Percentiles rank a stretch among this genome's conserved stretches.
Evolutionary conservation across 2,797 vertebrate species (phyloP).

Genomic region (Ficedula albicollis): DNA sequence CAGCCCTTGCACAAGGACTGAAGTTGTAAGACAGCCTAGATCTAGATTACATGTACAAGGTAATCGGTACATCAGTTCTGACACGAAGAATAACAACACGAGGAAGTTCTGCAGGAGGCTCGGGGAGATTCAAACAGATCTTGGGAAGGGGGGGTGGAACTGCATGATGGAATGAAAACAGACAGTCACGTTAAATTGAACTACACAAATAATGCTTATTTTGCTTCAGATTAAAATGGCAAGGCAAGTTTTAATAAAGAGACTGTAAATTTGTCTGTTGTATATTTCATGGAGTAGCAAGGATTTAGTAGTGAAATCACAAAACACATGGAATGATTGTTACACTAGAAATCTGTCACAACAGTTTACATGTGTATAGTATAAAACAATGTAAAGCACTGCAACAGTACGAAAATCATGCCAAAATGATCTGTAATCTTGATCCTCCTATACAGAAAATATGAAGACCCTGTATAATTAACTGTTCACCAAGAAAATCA

Average conservation of each 20-base stretch:
- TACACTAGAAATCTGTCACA: not conserved
- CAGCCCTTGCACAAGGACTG: not conserved
- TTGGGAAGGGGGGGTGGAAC: not conserved
- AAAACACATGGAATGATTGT: not conserved
- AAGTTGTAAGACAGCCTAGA: not conserved
- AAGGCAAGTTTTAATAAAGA: not conserved
- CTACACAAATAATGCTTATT: not conserved
- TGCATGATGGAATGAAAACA: not conserved
- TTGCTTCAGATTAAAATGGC: constrained; percentile 11
- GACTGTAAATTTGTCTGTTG: not conserved
- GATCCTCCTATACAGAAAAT: not conserved
- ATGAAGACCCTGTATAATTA: not conserved
- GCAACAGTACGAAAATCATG: not conserved
- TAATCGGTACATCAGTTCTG: not conserved
- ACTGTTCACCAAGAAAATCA: not conserved
- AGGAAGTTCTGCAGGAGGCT: not conserved
- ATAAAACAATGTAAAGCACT: not conserved
- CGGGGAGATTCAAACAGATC: not conserved
- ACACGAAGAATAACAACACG: not conserved
- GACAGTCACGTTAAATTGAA: not conserved
- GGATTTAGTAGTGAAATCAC: not conserved
- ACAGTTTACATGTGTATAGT: not conserved
- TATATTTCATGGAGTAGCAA: not conserved
- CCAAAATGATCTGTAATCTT: not conserved
- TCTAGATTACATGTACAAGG: not conserved